Evolutionary conservation across 2,888 invertebrate species (phyloP).

Genomic region (Leptinotarsa juncta): DNA sequence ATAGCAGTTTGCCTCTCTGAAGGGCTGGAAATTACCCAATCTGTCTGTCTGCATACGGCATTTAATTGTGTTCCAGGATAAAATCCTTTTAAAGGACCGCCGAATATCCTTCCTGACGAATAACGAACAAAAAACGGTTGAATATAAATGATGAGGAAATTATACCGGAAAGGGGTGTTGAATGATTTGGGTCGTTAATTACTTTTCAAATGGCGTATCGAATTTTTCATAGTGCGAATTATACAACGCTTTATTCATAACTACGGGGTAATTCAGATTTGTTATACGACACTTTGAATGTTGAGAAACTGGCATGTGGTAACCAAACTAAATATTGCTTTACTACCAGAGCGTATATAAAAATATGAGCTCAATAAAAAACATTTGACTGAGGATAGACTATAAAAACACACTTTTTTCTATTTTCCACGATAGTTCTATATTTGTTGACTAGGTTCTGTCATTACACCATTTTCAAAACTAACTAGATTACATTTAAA

Average conservation of each 20-base stretch:
- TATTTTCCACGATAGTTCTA: too few species aligned
- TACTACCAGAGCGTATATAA: too few species aligned
- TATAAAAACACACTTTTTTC: too few species aligned
- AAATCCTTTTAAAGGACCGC: conserved; percentile 17
- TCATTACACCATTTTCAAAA: too few species aligned
- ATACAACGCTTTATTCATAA: neutral
- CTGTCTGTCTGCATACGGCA: conserved; percentile 31
- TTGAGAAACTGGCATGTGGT: too few species aligned
- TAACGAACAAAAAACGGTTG: conserved; percentile 3
- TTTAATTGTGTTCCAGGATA: conserved; percentile 28
- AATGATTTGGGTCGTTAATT: neutral
- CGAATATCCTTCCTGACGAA: conserved; percentile 15
- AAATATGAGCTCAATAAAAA: too few species aligned
- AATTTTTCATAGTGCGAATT: neutral
- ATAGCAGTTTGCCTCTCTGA: conserved; percentile 37
- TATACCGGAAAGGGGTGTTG: conserved; percentile 2
- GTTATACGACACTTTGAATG: neutral
- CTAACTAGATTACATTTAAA: too few species aligned
- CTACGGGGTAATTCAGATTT: neutral
- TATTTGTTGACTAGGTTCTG: too few species aligned
- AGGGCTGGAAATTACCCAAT: conserved; percentile 41
- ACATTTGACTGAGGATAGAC: too few species aligned
- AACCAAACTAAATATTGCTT: too few species aligned
- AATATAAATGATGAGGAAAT: conserved; percentile 3
- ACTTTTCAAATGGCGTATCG: neutral